These are phyloP conservation scores for Hucho hucho DNA, from an alignment of 2,113 vertebrate genomes.

Conservation along the genomic window DNA sequence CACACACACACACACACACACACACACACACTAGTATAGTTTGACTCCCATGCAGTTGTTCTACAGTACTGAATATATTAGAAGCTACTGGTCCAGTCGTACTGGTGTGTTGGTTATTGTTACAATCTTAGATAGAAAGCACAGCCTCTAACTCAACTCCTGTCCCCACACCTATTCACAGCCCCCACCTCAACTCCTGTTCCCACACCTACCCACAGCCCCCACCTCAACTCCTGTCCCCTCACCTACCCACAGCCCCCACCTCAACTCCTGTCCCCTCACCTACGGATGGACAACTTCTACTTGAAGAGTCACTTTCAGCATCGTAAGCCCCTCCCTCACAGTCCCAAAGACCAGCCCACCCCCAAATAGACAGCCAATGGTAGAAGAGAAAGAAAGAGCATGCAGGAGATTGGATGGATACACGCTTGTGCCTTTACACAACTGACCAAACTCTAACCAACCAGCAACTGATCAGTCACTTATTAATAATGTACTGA, in stretches of 20 bases:
- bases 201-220: constrained; percentile 1
- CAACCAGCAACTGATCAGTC: constrained; percentile 50
- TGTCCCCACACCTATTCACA: constrained; percentile 8
- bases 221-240: constrained; percentile 30
- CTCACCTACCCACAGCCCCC: constrained; percentile 2
- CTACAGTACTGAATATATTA: constrained; percentile 77
- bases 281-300: constrained; percentile 28
- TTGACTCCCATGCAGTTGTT: constrained; percentile 72
- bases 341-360: constrained; percentile 42
- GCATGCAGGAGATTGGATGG: constrained; percentile 48
- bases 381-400: constrained; percentile 50
- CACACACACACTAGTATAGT: constrained; percentile 66
- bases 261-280: constrained; percentile 27
- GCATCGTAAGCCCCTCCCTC: constrained; percentile 25
- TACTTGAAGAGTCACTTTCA: constrained; percentile 4
- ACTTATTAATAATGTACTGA: constrained; percentile 57
- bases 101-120: constrained; percentile 73
- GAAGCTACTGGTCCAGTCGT: constrained; percentile 75
- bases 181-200: constrained; percentile 26
- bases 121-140: constrained; percentile 77
- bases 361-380: constrained; percentile 49
- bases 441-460: constrained; percentile 61
- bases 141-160: constrained; percentile 45
- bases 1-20: constrained; percentile 30
- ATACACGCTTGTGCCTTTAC: constrained; percentile 63